phyloP scores from a whole-genome alignment of 2,797 vertebrate species.

The Pteronotus mesoamericanus region DNA sequence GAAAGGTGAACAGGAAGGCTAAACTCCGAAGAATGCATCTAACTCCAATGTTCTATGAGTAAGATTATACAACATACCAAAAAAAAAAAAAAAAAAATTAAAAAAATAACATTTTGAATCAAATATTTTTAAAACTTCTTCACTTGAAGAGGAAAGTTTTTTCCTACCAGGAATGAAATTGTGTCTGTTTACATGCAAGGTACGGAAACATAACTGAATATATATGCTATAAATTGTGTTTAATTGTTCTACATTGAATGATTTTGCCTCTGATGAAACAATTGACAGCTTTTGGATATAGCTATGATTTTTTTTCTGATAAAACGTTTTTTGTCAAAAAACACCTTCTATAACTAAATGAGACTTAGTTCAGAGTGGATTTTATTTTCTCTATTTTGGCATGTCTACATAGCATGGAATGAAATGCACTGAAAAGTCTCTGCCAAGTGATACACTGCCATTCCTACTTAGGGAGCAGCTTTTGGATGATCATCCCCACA shows the following conservation, averaged over 20 bases:
- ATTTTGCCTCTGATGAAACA: background rate
- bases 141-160: background rate
- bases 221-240: background rate
- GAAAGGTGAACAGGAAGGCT: background rate
- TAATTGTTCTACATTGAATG: background rate
- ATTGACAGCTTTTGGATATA: background rate
- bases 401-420: background rate
- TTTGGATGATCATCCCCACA: background rate
- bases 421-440: background rate
- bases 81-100: too few relatives aligned
- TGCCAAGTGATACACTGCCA: background rate
- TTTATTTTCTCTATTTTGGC: constrained; percentile 51
- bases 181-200: background rate
- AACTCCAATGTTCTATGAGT: background rate
- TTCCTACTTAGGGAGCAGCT: background rate
- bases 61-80: background rate
- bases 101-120: background rate
- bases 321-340: background rate
- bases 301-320: background rate
- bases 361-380: background rate
- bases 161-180: background rate
- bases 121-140: constrained; percentile 4
- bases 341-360: background rate
- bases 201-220: constrained; percentile 18
- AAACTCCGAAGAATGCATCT: background rate